Evolutionary conservation across 2,888 invertebrate genomes (phyloP).

Genomic region (Girardia tigrina): DNA sequence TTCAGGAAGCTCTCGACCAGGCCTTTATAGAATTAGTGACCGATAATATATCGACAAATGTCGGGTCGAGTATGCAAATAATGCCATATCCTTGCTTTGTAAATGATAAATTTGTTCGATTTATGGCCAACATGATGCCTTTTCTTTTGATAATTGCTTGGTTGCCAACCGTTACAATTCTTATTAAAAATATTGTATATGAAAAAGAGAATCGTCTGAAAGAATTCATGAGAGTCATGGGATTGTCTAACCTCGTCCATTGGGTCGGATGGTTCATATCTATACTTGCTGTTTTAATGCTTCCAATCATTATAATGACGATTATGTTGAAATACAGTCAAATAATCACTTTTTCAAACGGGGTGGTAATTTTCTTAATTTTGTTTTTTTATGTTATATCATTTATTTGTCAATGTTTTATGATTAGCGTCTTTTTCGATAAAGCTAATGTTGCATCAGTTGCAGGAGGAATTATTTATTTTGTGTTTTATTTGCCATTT

Average conservation of each 20-base stretch:
- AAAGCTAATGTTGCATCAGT: conserved; percentile 57
- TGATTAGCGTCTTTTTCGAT: conserved; percentile 55
- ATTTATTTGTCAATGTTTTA: conserved; percentile 52
- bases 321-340: background rate
- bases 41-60: background rate
- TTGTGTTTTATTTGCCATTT: conserved; percentile 50
- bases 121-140: conserved; percentile 29
- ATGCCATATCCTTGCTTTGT: conserved; percentile 36
- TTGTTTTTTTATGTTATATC: conserved; percentile 24
- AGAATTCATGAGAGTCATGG: conserved; percentile 28
- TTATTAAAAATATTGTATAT: conserved; percentile 25
- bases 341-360: background rate
- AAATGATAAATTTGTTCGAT: conserved; percentile 25
- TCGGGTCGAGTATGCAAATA: conserved; percentile 24
- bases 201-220: conserved; percentile 30
- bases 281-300: background rate
- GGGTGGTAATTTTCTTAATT: background rate
- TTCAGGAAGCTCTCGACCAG: conserved; percentile 24
- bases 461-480: conserved; percentile 50
- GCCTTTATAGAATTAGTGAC: background rate
- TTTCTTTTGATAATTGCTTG: conserved; percentile 43
- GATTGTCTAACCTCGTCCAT: background rate
- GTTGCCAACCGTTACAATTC: conserved; percentile 42
- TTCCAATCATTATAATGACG: conserved; percentile 11
- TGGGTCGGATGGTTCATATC: conserved; percentile 31